phyloP scores from a whole-genome alignment of 2,113 vertebrate genomes.

The Amblyornis subalaris region DNA sequence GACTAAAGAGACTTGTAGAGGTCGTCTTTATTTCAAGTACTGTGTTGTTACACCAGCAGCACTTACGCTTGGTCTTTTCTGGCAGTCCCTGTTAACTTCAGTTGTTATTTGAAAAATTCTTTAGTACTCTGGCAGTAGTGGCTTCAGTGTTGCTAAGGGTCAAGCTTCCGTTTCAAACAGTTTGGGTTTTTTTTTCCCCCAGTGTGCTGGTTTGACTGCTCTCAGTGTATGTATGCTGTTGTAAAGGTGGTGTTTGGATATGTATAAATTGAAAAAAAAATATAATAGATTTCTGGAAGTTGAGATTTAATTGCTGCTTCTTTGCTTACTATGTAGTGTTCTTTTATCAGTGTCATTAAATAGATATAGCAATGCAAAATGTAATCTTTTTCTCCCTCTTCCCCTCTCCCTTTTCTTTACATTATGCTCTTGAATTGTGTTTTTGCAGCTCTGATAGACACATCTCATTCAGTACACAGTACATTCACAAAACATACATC shows the following conservation, averaged over 20 bases:
- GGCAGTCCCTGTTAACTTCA: neutral
- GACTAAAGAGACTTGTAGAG: neutral
- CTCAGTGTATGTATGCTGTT: neutral
- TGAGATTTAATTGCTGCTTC: neutral
- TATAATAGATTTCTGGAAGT: neutral
- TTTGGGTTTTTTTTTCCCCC: accelerated
- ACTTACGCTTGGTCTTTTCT: neutral
- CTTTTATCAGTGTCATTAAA: neutral
- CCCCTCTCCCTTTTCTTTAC: neutral
- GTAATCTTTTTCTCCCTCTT: accelerated
- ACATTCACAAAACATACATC: neutral
- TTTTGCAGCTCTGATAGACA: neutral
- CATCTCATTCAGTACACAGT: neutral
- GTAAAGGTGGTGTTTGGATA: neutral
- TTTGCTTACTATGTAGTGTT: neutral
- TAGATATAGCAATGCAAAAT: neutral
- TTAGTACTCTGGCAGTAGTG: neutral
- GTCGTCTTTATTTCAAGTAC: neutral
- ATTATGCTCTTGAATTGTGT: neutral
- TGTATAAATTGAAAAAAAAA: neutral
- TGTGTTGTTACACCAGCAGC: neutral
- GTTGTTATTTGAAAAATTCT: neutral
- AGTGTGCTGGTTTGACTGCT: neutral
- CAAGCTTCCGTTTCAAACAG: neutral
- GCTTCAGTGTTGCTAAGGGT: neutral